Percentiles rank a stretch among this genome's conserved stretches.
Conservation (phyloP, 2,888 invertebrate species). For the Phragmatobia fuliginosa region DNA sequence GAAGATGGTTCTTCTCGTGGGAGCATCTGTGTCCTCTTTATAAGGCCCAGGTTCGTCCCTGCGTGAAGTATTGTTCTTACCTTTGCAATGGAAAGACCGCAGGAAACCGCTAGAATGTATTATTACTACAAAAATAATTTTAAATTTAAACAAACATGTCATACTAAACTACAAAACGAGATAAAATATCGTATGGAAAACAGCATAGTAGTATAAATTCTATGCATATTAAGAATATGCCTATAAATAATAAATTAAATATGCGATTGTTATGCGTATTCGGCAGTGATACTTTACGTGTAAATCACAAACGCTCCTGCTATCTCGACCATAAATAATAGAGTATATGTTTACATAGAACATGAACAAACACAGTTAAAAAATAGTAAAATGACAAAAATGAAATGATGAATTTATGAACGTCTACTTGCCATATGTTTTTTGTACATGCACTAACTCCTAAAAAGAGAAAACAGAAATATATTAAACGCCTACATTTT, state of each 20-base stretch:
- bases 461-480: neutral
- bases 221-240: neutral
- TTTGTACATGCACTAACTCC: no score
- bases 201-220: neutral
- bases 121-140: neutral
- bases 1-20: no score
- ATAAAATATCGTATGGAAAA: neutral
- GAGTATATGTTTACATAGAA: conserved; percentile 31
- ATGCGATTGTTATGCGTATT: conserved; percentile 19
- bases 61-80: no score
- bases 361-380: conserved; percentile 41
- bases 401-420: conserved; percentile 24
- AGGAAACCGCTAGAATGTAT: no score
- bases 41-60: no score
- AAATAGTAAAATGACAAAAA: conserved; percentile 46
- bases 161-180: neutral
- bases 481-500: neutral
- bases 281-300: conserved; percentile 20
- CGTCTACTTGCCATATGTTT: neutral
- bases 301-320: conserved; percentile 34
- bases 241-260: conserved; percentile 7
- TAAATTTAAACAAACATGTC: neutral
- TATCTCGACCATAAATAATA: conserved; percentile 46
- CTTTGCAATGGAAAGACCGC: no score
- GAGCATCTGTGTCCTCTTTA: no score